Base-by-base conservation (phyloP, 2,888 invertebrate species). In the Campaea margaritaria region DNA sequence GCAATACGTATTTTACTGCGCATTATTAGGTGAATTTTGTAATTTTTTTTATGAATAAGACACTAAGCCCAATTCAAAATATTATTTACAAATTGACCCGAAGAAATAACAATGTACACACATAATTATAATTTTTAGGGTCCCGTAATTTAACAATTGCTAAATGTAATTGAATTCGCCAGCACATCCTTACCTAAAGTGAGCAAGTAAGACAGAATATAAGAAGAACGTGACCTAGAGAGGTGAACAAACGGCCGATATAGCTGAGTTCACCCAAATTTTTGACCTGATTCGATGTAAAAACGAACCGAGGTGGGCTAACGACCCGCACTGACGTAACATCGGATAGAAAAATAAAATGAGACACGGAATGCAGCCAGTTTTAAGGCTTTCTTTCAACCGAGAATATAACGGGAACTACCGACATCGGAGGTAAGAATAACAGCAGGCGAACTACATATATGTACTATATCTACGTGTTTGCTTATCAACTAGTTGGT, bases 181-280 rank as follows among this genome's bases (percentile, higher is more conserved):
- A 48, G 48, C 34, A 49, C 58, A 27, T 44, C 39, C 15, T 28
- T 28, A 52, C 27, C 43, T 43, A 28, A 47, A n/a, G 57, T 46
- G 58, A 68, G 56, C 64, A 61, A 59, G 55, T 57, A 55, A 56
- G 14, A 36, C 27, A 56, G 58, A 69, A 53, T 46, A 45, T 62
- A 61, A 45, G 58, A 62, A 73, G 64, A 76, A 67, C 79, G 69
- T 81, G 88, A 86, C 89, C 89, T 88, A 89, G 87, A 88, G 82
- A 88, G 89, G 86, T 90, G 86, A 89, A 89, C 76, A 89, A 86
- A 88, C 89, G 84, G 59, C 80, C 83, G 85, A 85, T 83, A 85
- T 82, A 75, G 71, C 75, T 58, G 82, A 81, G 84, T 85, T 87
- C 87, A 85, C 87, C 87, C 78, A 87, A 85, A 87, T 89, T 85